These are phyloP conservation scores for Acrocephalus arundinaceus DNA, from an alignment of 2,113 vertebrate species.

Conservation along the genomic window DNA sequence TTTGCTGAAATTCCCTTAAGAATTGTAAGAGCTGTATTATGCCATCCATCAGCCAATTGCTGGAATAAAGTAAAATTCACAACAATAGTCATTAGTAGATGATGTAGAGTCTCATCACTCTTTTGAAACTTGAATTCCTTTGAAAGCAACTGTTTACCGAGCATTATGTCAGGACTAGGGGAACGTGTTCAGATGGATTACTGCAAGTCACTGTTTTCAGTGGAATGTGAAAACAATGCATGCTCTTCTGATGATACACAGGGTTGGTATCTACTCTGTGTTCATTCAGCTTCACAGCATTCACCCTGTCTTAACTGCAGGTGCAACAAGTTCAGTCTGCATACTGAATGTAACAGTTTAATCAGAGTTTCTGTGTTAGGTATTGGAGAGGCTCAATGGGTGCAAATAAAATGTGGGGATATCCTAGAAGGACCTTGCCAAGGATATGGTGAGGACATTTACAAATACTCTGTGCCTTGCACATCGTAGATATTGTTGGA, in stretches of 20 bases:
- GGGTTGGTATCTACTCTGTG: neutral
- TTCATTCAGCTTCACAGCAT: neutral
- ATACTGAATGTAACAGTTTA: neutral
- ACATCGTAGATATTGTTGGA: neutral
- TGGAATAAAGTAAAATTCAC: neutral
- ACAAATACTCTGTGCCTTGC: neutral
- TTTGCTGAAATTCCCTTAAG: neutral
- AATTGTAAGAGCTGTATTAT: neutral
- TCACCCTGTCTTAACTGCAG: neutral
- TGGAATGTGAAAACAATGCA: neutral
- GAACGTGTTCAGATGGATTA: neutral
- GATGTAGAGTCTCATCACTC: neutral
- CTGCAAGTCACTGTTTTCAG: neutral
- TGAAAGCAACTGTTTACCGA: neutral
- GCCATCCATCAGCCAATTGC: neutral
- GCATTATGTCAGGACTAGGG: neutral
- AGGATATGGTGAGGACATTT: neutral
- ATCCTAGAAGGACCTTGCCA: neutral
- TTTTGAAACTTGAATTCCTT: conserved; percentile 13
- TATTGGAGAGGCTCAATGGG: neutral
- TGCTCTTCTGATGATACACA: neutral
- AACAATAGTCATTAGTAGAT: conserved; percentile 1
- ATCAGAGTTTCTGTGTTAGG: neutral
- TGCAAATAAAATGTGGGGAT: neutral
- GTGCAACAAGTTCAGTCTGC: neutral